These are phyloP conservation scores for Embiotoca jacksoni DNA, from an alignment of 2,113 vertebrate species.

Conservation along the genomic window DNA sequence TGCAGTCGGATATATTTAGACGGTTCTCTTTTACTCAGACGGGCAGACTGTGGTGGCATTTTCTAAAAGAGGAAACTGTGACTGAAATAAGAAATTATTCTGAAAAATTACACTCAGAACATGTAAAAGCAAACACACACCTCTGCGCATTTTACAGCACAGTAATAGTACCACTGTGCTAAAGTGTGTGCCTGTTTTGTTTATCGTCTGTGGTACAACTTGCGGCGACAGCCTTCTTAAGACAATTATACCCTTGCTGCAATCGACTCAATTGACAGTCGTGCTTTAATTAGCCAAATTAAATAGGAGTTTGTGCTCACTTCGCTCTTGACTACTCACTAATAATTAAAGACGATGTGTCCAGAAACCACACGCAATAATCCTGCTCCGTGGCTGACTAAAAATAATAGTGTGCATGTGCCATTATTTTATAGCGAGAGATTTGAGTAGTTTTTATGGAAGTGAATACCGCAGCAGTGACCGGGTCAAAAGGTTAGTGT, in stretches of 20 bases:
- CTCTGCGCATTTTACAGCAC: conserved; percentile 23
- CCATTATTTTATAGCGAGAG: conserved; percentile 49
- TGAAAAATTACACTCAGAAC: conserved; percentile 25
- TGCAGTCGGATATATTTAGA: conserved; percentile 41
- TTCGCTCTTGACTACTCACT: conserved; percentile 53
- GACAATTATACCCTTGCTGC: conserved; percentile 73
- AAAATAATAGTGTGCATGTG: conserved; percentile 62
- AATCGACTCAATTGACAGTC: conserved; percentile 63
- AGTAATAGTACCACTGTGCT: conserved; percentile 27
- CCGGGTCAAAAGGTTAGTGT: conserved; percentile 42
- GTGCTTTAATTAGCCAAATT: conserved; percentile 76
- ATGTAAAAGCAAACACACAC: conserved; percentile 34
- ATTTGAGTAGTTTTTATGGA: conserved; percentile 36
- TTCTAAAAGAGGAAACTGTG: conserved; percentile 15
- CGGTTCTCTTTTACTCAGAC: conserved; percentile 17
- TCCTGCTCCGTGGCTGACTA: conserved; percentile 53
- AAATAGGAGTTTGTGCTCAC: conserved; percentile 65
- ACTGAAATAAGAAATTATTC: conserved; percentile 12
- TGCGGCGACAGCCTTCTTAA: conserved; percentile 69
- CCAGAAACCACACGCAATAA: conserved; percentile 68
- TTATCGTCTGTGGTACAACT: conserved; percentile 52
- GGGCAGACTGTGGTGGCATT: conserved; percentile 2
- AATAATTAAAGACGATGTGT: conserved; percentile 73
- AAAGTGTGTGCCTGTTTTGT: conserved; percentile 61
- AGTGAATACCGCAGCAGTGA: conserved; percentile 30